A percentile compares a stretch with the other conserved stretches of the same genome.
Conservation (phyloP, 2,113 vertebrate species). For the Sapayoa aenigma region DNA sequence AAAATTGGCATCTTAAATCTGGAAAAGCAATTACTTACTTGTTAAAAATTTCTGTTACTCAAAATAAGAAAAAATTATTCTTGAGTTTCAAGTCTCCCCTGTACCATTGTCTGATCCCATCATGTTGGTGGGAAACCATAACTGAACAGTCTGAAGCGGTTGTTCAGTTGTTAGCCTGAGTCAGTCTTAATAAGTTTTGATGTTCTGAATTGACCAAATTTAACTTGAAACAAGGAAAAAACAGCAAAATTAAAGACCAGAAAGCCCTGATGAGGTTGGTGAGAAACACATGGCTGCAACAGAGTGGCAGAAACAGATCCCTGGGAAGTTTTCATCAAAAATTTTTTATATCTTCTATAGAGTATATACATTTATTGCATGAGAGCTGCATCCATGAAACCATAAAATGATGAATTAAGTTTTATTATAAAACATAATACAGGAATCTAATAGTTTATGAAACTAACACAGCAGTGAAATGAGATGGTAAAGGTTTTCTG, state of each 20-base stretch:
- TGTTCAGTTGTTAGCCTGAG: background rate
- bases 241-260: background rate
- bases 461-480: constrained; percentile 54
- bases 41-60: background rate
- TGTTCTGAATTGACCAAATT: background rate
- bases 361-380: constrained; percentile 10
- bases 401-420: constrained; percentile 11
- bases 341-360: constrained; percentile 11
- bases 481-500: constrained; percentile 15
- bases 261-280: background rate
- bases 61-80: background rate
- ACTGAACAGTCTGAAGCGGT: background rate
- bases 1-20: background rate
- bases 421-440: constrained; percentile 48
- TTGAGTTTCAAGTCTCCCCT: background rate
- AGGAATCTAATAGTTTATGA: constrained; percentile 23
- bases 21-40: background rate
- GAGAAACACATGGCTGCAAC: background rate
- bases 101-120: background rate
- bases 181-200: background rate
- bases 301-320: background rate
- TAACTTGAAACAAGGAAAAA: background rate
- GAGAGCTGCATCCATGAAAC: background rate
- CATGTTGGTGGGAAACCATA: background rate
- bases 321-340: background rate